Conservation (phyloP, 2,797 vertebrate genomes). For the Falco concolor region DNA sequence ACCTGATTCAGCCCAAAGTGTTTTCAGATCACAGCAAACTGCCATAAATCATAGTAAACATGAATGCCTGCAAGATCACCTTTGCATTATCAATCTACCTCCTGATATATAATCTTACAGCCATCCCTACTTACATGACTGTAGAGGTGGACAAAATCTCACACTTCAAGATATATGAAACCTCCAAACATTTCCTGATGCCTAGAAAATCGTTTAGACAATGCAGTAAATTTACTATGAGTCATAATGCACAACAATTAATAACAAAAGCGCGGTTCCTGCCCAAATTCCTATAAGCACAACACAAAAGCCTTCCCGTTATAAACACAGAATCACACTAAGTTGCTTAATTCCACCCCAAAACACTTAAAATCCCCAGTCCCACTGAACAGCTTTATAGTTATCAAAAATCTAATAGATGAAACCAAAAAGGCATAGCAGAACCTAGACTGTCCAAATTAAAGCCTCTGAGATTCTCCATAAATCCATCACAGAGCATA, state of each 20-base stretch:
- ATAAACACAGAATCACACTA: background rate
- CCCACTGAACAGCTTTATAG: background rate
- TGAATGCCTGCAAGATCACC: background rate
- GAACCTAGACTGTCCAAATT: background rate
- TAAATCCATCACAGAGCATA: background rate
- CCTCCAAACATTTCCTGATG: background rate
- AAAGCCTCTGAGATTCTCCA: background rate
- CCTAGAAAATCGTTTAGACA: background rate
- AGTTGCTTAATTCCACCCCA: slow-evolving; percentile 13
- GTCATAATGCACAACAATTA: slow-evolving; percentile 25
- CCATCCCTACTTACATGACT: background rate
- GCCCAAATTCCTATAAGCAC: background rate
- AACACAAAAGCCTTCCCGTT: background rate
- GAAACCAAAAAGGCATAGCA: background rate
- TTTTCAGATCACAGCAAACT: background rate
- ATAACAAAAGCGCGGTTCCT: background rate
- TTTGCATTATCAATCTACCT: background rate
- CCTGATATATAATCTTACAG: background rate
- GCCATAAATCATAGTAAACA: background rate
- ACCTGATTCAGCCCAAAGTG: background rate
- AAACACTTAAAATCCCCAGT: background rate
- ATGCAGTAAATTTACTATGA: background rate
- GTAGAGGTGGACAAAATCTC: background rate
- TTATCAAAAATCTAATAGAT: slow-evolving; percentile 14
- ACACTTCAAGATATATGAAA: background rate